These are phyloP conservation scores for Gobio occitaniae DNA, from an alignment of 2,797 vertebrate genomes.

Conservation along the genomic window DNA sequence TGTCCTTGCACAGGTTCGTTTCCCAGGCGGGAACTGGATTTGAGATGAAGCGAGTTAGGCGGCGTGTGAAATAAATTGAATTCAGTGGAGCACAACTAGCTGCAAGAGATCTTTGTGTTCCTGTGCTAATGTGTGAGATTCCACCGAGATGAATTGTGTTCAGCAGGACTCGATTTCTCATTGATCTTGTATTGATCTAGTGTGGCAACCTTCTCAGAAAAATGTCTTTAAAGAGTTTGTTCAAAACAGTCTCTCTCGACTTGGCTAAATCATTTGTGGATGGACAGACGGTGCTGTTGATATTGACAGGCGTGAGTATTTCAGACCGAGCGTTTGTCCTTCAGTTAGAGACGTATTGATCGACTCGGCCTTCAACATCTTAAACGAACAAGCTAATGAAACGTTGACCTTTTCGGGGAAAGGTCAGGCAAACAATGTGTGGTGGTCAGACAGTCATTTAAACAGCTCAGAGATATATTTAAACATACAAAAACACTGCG, in stretches of 20 bases:
- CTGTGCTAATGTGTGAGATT: conserved; percentile 12
- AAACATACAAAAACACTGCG: neutral
- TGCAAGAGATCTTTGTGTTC: conserved; percentile 6
- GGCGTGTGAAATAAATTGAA: conserved; percentile 17
- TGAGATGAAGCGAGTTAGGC: conserved; percentile 12
- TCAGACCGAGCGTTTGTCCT: conserved; percentile 30
- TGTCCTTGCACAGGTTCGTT: conserved; percentile 36
- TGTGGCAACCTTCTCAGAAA: conserved; percentile 7
- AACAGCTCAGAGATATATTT: neutral
- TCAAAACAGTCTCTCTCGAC: neutral
- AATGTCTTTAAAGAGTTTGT: conserved; percentile 28
- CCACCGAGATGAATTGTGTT: neutral
- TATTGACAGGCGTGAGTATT: conserved; percentile 41
- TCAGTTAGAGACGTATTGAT: conserved; percentile 48
- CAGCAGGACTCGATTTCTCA: conserved; percentile 6
- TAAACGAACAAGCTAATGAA: conserved; percentile 47
- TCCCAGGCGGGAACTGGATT: conserved; percentile 15
- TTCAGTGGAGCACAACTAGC: conserved; percentile 27
- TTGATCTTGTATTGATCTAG: conserved; percentile 12
- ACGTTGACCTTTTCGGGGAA: conserved; percentile 45
- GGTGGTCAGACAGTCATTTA: neutral
- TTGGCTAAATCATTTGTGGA: conserved; percentile 13
- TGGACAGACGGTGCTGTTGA: conserved; percentile 31
- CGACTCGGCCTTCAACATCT: conserved; percentile 1
- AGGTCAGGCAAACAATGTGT: conserved; percentile 39